Percentiles rank a stretch among this genome's conserved stretches.
phyloP scores from a whole-genome alignment of 35 echinoderm and acorn worm genomes.

The Lytechinus variegatus region DNA sequence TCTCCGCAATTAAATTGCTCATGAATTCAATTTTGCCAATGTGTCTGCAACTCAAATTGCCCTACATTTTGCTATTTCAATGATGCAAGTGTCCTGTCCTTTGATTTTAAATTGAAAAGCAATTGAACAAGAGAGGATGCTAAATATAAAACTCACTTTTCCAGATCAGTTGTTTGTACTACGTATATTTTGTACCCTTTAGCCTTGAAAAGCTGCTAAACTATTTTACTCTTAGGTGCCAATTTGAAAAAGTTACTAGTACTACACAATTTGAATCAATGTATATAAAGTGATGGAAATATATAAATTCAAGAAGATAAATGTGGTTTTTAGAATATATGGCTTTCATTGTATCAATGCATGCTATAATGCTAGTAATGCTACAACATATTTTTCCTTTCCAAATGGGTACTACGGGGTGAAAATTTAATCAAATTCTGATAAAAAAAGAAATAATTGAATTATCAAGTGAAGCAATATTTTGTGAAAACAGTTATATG shows the following conservation, averaged over 20 bases:
- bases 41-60: slow-evolving; percentile 10
- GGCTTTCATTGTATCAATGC: too few relatives aligned
- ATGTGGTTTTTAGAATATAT: too few relatives aligned
- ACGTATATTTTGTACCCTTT: neutral
- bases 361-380: too few relatives aligned
- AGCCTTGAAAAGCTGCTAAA: neutral
- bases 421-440: too few relatives aligned
- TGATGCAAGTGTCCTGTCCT: neutral
- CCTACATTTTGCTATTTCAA: neutral
- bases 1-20: neutral
- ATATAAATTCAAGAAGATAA: too few relatives aligned
- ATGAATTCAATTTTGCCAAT: neutral
- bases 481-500: too few relatives aligned
- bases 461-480: too few relatives aligned
- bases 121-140: neutral
- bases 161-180: neutral
- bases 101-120: neutral
- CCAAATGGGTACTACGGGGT: too few relatives aligned
- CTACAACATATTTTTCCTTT: too few relatives aligned
- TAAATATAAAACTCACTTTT: neutral
- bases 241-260: neutral
- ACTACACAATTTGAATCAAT: neutral
- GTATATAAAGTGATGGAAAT: too few relatives aligned
- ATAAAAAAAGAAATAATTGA: too few relatives aligned
- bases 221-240: neutral